These are phyloP conservation scores for Nymphalis urticae DNA, from an alignment of 2,888 invertebrate genomes.

Conservation along the genomic window DNA sequence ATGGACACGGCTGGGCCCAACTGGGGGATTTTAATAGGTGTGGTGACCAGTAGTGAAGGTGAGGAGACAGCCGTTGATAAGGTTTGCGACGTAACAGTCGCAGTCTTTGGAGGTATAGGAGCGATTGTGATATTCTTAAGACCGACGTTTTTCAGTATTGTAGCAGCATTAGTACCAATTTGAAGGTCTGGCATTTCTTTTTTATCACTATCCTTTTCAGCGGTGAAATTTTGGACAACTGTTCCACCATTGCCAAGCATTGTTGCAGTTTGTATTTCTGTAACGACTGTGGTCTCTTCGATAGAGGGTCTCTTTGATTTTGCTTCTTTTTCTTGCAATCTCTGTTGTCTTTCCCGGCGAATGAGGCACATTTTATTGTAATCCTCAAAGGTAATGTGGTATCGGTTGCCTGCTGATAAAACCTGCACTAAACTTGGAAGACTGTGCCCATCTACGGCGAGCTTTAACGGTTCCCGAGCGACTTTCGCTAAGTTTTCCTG, in stretches of 20 bases:
- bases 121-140: slow-evolving; percentile 78
- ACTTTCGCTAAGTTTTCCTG: slow-evolving; percentile 72
- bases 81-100: slow-evolving; percentile 66
- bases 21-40: slow-evolving; percentile 62
- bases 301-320: slow-evolving; percentile 42
- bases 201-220: slow-evolving; percentile 53
- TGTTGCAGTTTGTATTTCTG: slow-evolving; percentile 67
- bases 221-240: slow-evolving; percentile 55
- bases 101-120: slow-evolving; percentile 67
- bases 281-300: slow-evolving; percentile 58
- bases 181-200: slow-evolving; percentile 54
- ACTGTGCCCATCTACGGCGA: slow-evolving; percentile 81
- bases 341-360: slow-evolving; percentile 84
- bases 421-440: slow-evolving; percentile 87
- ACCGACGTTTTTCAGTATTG: slow-evolving; percentile 74
- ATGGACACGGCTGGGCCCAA: slow-evolving; percentile 63
- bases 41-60: slow-evolving; percentile 58
- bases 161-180: slow-evolving; percentile 65
- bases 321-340: slow-evolving; percentile 73
- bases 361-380: slow-evolving; percentile 90
- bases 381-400: slow-evolving; percentile 89
- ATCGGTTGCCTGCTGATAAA: slow-evolving; percentile 89
- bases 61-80: slow-evolving; percentile 53
- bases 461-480: slow-evolving; percentile 75
- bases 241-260: slow-evolving; percentile 71